Base-by-base conservation (phyloP, 2,797 vertebrate genomes). In the Molossus molossus region DNA sequence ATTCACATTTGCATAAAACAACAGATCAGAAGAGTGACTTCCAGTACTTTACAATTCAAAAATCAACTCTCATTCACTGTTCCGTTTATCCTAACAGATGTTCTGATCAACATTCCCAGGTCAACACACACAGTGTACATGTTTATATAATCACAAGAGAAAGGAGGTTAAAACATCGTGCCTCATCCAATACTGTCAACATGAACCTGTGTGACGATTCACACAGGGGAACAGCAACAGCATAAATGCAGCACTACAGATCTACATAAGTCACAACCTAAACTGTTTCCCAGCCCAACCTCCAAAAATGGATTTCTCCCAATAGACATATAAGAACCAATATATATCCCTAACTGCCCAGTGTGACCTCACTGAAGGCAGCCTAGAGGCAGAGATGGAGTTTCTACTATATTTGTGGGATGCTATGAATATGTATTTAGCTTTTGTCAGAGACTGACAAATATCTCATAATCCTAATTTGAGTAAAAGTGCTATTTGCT, bases 141-240 rank as follows among this genome's bases (percentile, higher is more conserved):
- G 95, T 98, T 96, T 97, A 92, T 92, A 97, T 96, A 97, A 97
- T 97, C 94, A 97, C 82, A 88, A 93, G 65, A 96, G 91, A 96
- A 96, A 96, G 91, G 83, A 97, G 93, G 90, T 96, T 97, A 92
- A 96, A 93, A 85, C 25, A 0, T n/a, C 73, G 86, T 93, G 88
- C 87, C 84, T 97, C 77, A 95, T 93, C 37, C 94, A 97, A 94
- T 95, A 88, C 82, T 96, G 96, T 89, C 95, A 96, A 77, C 92
- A 93, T 67, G 77, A 97, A 73, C 91, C 65, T 13, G 88, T 89
- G 91, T 67, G 92, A 91, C 15, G 14, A 45, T 84, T 94, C 76
- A 93, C 95, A 95, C 76, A 60, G 60, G 92, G 91, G 92, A 96
- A 93, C 45, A 11, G 73, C 53, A 69, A 80, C 67, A 57, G 65